Percentiles rank a stretch among this genome's conserved stretches.
These are phyloP conservation scores for Daktulosphaira vitifoliae DNA, from an alignment of 1,140 invertebrate species.

Conservation along the genomic window DNA sequence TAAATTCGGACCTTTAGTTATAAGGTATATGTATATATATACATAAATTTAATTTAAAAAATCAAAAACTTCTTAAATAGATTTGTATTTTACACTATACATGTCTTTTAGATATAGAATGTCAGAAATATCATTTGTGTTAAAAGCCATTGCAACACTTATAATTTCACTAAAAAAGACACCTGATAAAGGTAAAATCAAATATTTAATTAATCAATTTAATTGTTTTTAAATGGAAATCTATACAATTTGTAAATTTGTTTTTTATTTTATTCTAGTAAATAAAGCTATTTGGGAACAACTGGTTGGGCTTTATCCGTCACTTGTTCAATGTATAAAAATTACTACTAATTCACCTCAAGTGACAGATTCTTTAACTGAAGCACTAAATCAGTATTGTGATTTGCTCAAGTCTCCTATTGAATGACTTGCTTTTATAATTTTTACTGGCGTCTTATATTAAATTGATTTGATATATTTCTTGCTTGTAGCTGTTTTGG, in stretches of 20 bases:
- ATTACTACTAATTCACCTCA: slow-evolving; percentile 50
- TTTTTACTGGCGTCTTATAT: no score
- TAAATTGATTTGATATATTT: no score
- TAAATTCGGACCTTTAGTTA: no score
- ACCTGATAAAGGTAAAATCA: slow-evolving; percentile 60
- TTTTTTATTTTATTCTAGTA: slow-evolving; percentile 50
- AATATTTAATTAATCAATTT: neutral
- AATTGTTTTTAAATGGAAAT: neutral
- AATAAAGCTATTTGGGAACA: slow-evolving; percentile 85
- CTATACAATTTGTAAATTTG: neutral
- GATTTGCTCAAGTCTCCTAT: slow-evolving; percentile 68
- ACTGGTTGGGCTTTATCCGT: slow-evolving; percentile 81
- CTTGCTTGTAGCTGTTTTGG: no score
- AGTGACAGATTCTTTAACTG: slow-evolving; percentile 70
- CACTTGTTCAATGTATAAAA: slow-evolving; percentile 74
- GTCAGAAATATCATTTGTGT: slow-evolving; percentile 92
- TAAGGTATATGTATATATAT: no score
- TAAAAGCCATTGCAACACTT: slow-evolving; percentile 88
- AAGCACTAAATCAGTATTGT: slow-evolving; percentile 78
- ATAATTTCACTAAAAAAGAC: slow-evolving; percentile 87
- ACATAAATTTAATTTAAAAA: no score
- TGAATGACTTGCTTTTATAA: neutral
- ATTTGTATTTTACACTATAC: no score
- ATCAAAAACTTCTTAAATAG: no score
- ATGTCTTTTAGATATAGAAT: slow-evolving; percentile 78